phyloP scores from a whole-genome alignment of 2,888 invertebrate genomes.

The Lepidochrysops patricia region DNA sequence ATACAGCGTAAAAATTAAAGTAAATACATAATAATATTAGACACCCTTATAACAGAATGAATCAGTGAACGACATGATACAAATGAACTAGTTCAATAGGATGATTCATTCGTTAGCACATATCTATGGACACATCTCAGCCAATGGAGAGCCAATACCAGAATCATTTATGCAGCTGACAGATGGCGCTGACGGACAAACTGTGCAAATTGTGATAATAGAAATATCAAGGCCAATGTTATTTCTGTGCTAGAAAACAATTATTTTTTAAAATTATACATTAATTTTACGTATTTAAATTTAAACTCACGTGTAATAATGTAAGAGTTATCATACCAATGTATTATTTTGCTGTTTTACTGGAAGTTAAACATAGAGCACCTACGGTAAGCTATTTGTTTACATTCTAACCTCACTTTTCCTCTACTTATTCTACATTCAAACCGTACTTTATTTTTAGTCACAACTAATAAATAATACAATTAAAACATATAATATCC shows the following conservation, averaged over 20 bases:
- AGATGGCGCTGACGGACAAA: conserved; percentile 42
- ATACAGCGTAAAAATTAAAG: no score
- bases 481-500: neutral
- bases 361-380: neutral
- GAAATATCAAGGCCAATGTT: conserved; percentile 66
- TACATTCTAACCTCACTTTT: conserved; percentile 12
- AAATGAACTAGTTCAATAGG: no score
- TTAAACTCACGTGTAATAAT: neutral
- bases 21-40: no score
- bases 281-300: neutral
- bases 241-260: conserved; percentile 22
- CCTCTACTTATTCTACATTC: neutral
- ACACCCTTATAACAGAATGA: no score
- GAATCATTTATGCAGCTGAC: neutral
- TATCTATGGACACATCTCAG: neutral
- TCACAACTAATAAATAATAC: neutral
- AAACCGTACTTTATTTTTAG: neutral
- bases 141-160: neutral
- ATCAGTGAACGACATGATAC: no score
- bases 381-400: neutral
- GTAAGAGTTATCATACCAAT: neutral
- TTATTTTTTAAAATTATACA: conserved; percentile 5
- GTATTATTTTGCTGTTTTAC: neutral
- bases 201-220: conserved; percentile 58
- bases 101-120: no score